Base-by-base conservation (phyloP, 2,113 vertebrate species). In the Bubo scandiacus region DNA sequence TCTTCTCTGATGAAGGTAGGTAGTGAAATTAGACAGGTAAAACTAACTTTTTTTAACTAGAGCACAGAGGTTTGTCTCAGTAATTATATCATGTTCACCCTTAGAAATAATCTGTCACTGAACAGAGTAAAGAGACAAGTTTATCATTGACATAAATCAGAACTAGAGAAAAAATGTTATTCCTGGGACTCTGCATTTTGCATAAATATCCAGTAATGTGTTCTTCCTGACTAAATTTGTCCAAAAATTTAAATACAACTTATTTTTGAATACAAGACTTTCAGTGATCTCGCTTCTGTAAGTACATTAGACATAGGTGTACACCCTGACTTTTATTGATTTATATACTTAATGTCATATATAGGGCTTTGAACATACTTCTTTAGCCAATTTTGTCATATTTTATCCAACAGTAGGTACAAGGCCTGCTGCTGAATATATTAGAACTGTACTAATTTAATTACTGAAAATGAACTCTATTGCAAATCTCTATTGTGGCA, bases 1-100 rank as follows among this genome's bases (percentile, higher is more conserved):
- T 96, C 90, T 73, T 78, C 90, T 92, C 54, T 96, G 94, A 91
- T 2, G 11, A 96, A 95, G 97, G 98, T 98, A 97, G 75, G 98
- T 93, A 81, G 74, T 92, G 32, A 88, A 94, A 94, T 92, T 65
- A 92, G 89, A 86, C 26, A 68, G 86, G 80, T 75, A 66, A 92
- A 95, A 55, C n/a, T 38, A 36, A 54, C n/a, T 77, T 92, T 96
- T 89, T 85, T 84, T 26, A 73, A 66, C 52, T 45, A 77, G 54
- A 77, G 36, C 43, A 62, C 12, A 54, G 66, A 73, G 52, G 43
- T 92, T 85, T 83, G 38, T 34, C 73, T 96, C 36, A 82, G 71
- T 80, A 90, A 66, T 89, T 38, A 2, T 81, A 58, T 85, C 6
- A 6, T 51, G 8, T 89, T 96, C 82, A 86, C 25, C n/a, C 26